These are phyloP conservation scores for Zelleria hepariella DNA, from an alignment of 2,888 invertebrate genomes.

Conservation along the genomic window DNA sequence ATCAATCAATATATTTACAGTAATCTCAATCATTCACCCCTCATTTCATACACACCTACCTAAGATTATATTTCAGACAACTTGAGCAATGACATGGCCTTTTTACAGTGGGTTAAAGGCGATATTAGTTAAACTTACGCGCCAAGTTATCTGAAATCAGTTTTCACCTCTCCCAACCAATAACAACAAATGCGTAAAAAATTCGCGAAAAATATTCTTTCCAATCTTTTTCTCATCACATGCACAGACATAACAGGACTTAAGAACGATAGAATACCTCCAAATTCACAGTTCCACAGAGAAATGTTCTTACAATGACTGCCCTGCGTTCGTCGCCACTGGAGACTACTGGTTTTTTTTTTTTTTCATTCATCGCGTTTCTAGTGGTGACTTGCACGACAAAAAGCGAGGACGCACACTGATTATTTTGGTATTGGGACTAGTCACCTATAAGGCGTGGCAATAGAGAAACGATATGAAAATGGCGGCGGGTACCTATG, in stretches of 20 bases:
- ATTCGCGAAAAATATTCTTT: slow-evolving; percentile 37
- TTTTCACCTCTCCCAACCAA: slow-evolving; percentile 22
- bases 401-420: too few species aligned
- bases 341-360: too few species aligned
- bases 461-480: too few species aligned
- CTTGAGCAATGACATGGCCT: background rate
- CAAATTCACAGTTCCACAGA: slow-evolving; percentile 36
- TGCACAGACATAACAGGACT: slow-evolving; percentile 20
- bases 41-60: slow-evolving; percentile 7
- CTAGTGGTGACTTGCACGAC: too few species aligned
- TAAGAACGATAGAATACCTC: slow-evolving; percentile 25
- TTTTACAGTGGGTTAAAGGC: background rate
- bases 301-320: slow-evolving; percentile 18
- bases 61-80: background rate
- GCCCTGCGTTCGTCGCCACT: too few species aligned
- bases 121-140: background rate
- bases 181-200: slow-evolving; percentile 50
- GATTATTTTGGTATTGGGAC: too few species aligned
- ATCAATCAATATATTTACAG: slow-evolving; percentile 48
- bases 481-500: too few species aligned
- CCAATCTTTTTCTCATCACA: slow-evolving; percentile 17
- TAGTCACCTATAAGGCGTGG: too few species aligned
- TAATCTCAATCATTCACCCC: slow-evolving; percentile 32
- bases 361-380: too few species aligned
- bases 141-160: background rate